phyloP scores from a whole-genome alignment of 2,888 invertebrate species.

The Polydesmus complanatus region DNA sequence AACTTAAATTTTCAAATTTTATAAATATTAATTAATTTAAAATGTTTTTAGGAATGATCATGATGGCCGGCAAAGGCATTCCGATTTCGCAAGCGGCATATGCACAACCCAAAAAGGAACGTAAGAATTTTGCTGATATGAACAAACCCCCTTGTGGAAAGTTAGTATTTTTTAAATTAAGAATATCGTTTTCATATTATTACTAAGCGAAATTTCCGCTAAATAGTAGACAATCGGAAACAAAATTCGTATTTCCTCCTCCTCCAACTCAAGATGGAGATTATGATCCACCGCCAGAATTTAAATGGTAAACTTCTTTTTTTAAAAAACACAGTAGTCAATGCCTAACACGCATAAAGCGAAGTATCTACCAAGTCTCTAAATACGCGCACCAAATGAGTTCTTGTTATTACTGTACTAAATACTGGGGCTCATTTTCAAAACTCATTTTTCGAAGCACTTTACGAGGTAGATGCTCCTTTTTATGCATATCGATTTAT shows the following conservation, averaged over 20 bases:
- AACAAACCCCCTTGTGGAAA: not conserved
- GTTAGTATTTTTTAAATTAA: not conserved
- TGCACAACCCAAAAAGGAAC: constrained; percentile 2
- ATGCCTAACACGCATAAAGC: too few relatives aligned
- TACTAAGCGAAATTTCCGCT: not conserved
- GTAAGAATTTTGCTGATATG: not conserved
- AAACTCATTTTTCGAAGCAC: not conserved
- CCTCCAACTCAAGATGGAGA: constrained; percentile 6
- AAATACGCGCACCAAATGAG: too few relatives aligned
- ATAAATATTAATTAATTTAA: not conserved
- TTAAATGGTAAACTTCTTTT: constrained; percentile 13
- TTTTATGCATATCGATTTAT: not conserved
- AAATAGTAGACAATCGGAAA: constrained; percentile 5
- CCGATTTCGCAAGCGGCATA: constrained; percentile 4
- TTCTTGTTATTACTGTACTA: too few relatives aligned
- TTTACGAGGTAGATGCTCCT: not conserved
- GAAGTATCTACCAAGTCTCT: too few relatives aligned
- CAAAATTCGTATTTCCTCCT: constrained; percentile 11
- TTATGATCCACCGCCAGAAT: constrained; percentile 14
- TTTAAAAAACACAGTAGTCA: not conserved
- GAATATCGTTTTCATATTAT: not conserved
- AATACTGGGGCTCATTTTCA: not conserved
- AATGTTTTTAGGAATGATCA: constrained; percentile 8
- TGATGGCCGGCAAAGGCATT: not conserved
- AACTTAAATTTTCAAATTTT: not conserved